Evolutionary conservation across 1,140 invertebrate genomes (phyloP).

Genomic region (Anagrus nilaparvatae): DNA sequence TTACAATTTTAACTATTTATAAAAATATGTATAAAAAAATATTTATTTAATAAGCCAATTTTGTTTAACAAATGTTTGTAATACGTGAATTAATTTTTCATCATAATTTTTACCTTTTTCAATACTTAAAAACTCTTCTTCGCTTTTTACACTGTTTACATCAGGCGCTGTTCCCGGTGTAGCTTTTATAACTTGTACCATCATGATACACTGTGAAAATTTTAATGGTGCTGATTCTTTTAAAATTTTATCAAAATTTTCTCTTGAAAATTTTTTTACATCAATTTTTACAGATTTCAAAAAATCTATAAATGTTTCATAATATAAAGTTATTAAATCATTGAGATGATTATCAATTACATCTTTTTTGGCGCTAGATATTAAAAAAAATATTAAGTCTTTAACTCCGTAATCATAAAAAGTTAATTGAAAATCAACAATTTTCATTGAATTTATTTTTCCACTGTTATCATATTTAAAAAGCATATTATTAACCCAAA

Average conservation of each 20-base stretch:
- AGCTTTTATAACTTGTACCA: conserved; percentile 38
- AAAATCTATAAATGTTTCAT: conserved; percentile 40
- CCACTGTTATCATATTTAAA: conserved; percentile 34
- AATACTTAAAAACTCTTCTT: conserved; percentile 25
- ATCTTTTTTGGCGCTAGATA: conserved; percentile 44
- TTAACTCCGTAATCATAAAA: conserved; percentile 43
- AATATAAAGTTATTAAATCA: conserved; percentile 44
- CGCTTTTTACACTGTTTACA: conserved; percentile 22
- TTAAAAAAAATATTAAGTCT: conserved; percentile 52
- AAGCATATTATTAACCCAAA: conserved; percentile 58
- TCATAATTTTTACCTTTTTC: conserved; percentile 26
- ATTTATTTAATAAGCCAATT: conserved; percentile 31
- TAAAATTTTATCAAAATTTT: conserved; percentile 28
- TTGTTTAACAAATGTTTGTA: conserved; percentile 26
- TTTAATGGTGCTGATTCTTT: conserved; percentile 25
- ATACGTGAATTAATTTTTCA: conserved; percentile 29
- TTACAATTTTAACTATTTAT: too few species aligned
- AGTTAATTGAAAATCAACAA: conserved; percentile 53
- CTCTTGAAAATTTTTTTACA: conserved; percentile 21
- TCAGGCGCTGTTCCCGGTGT: conserved; percentile 24
- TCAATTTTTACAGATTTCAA: conserved; percentile 27
- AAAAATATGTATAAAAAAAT: too few species aligned
- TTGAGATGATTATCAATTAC: conserved; percentile 44
- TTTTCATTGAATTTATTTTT: conserved; percentile 43
- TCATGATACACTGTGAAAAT: conserved; percentile 36